Evolutionary conservation across 2,888 invertebrate genomes (phyloP), one percentile per base, ranked within the genome.

Genomic region (Anarsia innoxiella): DNA sequence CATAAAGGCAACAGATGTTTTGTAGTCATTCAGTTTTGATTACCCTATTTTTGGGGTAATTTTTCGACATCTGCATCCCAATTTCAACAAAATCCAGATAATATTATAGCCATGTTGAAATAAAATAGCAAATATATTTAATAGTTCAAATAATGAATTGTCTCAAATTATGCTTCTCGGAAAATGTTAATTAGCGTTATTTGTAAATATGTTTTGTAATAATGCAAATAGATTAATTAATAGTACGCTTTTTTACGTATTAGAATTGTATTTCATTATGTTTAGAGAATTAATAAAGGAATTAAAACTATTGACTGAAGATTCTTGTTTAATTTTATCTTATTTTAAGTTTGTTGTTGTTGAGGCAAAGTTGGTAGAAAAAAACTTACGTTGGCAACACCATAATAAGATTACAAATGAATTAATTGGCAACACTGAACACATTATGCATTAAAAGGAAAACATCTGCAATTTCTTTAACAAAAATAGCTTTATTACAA

Each of bases 231-330:
- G n/a, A 26, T 5, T 19, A 26, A 11, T 12, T 23, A 28, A 63
- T 69, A 69, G 66, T 62, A 69, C 49, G 77, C 76, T 73, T 75
- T 66, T 73, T 66, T 72, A 69, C 57, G 56, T 61, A 54, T 57
- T 68, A 65, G 61, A 55, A 48, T 63, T 69, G 59, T 62, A 69
- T 61, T 59, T 58, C 54, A 56, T 57, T 39, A 44, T 62, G 60
- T 70, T 73, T 72, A 71, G 62, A 63, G 49, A 49, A 58, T 59
- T 57, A 28, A 36, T 57, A 48, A 66, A 45, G 49, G 61, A 61
- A 69, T 63, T 75, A 78, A 77, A 19, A 74, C 76, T 79, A 78
- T 77, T 77, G 74, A 75, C 68, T 63, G 69, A 69, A 3, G 5
- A 23, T 32, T 32, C n/a, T 25, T 19, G 19, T 19, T 8, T 19